phyloP scores from a whole-genome alignment of 2,888 invertebrate species.

The Crossocerus cetratus region DNA sequence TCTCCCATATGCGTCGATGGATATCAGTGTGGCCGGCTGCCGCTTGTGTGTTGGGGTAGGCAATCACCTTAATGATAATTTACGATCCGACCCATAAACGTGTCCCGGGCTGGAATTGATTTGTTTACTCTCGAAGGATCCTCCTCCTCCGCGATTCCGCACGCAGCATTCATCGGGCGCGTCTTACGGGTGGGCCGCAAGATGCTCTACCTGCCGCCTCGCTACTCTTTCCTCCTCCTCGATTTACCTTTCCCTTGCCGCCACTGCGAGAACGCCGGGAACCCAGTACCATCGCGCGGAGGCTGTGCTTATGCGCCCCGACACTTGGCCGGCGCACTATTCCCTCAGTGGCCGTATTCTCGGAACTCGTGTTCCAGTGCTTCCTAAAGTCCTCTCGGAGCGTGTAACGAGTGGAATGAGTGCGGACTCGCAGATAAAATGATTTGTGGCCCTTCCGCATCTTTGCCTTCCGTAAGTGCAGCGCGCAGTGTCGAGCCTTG shows the following conservation, averaged over 20 bases:
- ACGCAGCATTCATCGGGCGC: slow-evolving; percentile 14
- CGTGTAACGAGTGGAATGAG: too few species aligned
- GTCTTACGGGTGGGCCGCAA: slow-evolving; percentile 51
- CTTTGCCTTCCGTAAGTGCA: background rate
- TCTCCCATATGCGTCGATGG: slow-evolving; percentile 33
- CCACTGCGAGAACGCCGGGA: too few species aligned
- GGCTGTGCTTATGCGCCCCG: too few species aligned
- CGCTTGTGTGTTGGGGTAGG: slow-evolving; percentile 59
- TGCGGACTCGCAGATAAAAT: too few species aligned
- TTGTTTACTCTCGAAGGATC: slow-evolving; percentile 70
- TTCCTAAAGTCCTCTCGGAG: background rate
- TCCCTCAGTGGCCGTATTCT: slow-evolving; percentile 12
- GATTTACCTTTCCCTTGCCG: too few species aligned
- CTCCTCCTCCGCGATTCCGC: slow-evolving; percentile 65
- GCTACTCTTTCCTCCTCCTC: background rate
- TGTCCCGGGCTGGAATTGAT: slow-evolving; percentile 70
- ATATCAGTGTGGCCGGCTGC: slow-evolving; percentile 3
- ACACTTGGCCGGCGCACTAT: too few species aligned
- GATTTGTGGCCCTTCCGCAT: too few species aligned
- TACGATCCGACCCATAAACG: slow-evolving; percentile 71
- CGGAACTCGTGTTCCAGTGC: background rate
- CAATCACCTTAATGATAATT: slow-evolving; percentile 77
- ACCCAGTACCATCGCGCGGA: too few species aligned
- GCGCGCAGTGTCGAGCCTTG: background rate
- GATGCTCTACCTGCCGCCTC: background rate